Percentiles rank a stretch among this genome's conserved stretches.
Conservation (phyloP, 2,797 vertebrate species). For the Acrossocheilus wenchowensis region DNA sequence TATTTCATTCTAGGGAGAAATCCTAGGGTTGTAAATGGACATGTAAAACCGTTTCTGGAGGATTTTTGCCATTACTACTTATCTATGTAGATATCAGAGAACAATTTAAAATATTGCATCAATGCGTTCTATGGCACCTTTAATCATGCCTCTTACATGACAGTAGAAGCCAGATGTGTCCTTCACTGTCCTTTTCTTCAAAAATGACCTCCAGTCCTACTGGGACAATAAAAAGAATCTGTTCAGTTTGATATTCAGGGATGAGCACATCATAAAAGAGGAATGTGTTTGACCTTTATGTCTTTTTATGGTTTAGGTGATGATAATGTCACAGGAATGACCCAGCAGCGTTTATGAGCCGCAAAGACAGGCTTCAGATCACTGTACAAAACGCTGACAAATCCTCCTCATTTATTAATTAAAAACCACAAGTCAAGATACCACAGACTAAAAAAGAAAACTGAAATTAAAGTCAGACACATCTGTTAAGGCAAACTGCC, state of each 20-base stretch:
- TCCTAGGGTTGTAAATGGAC: no score
- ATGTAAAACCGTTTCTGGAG: no score
- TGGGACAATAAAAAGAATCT: slow-evolving; percentile 19
- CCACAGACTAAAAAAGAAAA: not conserved
- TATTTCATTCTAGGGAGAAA: no score
- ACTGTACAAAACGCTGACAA: not conserved
- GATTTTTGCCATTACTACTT: no score
- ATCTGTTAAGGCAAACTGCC: not conserved
- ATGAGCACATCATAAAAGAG: slow-evolving; percentile 53
- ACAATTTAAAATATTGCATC: no score
- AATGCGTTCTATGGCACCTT: no score
- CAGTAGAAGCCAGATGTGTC: slow-evolving; percentile 7
- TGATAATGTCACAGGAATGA: slow-evolving; percentile 44
- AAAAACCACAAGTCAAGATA: not conserved
- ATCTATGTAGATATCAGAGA: no score
- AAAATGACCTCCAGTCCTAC: slow-evolving; percentile 1
- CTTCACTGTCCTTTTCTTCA: slow-evolving; percentile 19
- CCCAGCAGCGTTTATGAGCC: slow-evolving; percentile 5
- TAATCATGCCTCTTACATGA: not conserved
- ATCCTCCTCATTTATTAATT: not conserved
- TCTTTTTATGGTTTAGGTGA: slow-evolving; percentile 50
- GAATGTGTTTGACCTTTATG: slow-evolving; percentile 50
- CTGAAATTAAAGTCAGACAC: not conserved
- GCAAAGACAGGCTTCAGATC: not conserved
- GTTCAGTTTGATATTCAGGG: slow-evolving; percentile 50